A percentile compares a stretch with the other conserved stretches of the same genome.
phyloP scores from a whole-genome alignment of 2,888 invertebrate genomes.

The Lepidonotus clava region DNA sequence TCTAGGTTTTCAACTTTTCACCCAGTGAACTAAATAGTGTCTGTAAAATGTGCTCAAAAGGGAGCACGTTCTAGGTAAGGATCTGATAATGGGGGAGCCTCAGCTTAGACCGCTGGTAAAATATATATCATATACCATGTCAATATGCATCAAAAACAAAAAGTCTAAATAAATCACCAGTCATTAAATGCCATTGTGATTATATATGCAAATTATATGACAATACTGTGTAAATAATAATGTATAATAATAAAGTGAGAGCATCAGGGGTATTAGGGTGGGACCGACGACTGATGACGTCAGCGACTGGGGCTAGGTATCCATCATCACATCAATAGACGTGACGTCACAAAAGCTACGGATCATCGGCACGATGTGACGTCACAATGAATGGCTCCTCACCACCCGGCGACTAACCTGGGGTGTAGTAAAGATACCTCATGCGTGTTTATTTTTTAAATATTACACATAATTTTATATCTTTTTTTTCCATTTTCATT shows the following conservation, averaged over 20 bases:
- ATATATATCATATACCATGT: constrained; percentile 59
- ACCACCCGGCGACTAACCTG: neutral
- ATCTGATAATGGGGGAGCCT: constrained; percentile 49
- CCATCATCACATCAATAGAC: constrained; percentile 26
- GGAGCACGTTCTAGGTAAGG: constrained; percentile 70
- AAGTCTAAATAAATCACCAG: constrained; percentile 60
- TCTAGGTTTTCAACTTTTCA: constrained; percentile 35
- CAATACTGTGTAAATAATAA: constrained; percentile 59
- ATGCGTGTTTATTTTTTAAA: constrained; percentile 3
- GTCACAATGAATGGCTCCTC: neutral
- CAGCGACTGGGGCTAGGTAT: neutral
- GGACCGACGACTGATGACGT: constrained; percentile 15
- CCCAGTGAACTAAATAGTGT: constrained; percentile 49
- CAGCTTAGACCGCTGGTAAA: constrained; percentile 57
- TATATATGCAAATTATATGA: constrained; percentile 58
- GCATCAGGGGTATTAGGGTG: constrained; percentile 50
- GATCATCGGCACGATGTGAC: constrained; percentile 14
- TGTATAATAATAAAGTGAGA: constrained; percentile 53
- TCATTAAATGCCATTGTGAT: constrained; percentile 60
- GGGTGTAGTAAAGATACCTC: neutral
- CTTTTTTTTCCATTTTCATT: neutral
- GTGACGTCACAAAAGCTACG: constrained; percentile 32
- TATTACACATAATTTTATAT: neutral
- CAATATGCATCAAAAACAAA: constrained; percentile 59
- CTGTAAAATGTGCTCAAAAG: constrained; percentile 75